Conservation (phyloP, 2,888 invertebrate species). For the Ferrisia virgata region DNA sequence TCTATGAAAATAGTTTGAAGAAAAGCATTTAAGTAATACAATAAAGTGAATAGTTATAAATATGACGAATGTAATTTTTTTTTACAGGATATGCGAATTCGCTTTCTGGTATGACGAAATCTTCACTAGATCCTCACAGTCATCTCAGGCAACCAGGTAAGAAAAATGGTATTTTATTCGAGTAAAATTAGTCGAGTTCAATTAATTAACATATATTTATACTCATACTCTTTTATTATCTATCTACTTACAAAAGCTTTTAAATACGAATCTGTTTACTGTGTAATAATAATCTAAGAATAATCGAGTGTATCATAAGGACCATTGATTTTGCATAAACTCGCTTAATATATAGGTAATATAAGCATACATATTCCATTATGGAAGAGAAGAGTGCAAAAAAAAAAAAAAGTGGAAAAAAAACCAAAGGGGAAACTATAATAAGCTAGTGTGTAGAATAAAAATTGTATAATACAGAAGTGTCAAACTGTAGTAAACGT, state of each 20-base stretch:
- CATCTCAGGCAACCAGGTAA: conserved; percentile 87
- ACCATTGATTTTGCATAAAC: background rate
- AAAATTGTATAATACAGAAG: conserved; percentile 17
- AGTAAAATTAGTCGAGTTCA: background rate
- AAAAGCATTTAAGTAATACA: too few species aligned
- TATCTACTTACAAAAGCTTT: background rate
- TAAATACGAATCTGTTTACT: background rate
- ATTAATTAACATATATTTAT: background rate
- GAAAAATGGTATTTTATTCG: conserved; percentile 48
- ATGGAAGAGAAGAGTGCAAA: background rate
- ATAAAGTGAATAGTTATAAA: background rate
- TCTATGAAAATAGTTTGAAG: too few species aligned
- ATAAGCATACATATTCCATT: background rate
- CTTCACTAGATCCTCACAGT: conserved; percentile 81
- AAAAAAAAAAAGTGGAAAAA: conserved; percentile 34
- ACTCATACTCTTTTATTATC: too few species aligned
- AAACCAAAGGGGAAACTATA: background rate
- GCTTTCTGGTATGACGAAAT: conserved; percentile 73
- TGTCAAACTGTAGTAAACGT: conserved; percentile 15
- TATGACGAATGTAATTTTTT: background rate
- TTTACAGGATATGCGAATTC: conserved; percentile 60
- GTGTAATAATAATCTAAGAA: background rate
- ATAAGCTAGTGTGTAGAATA: conserved; percentile 16
- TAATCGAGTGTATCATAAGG: background rate
- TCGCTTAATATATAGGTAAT: background rate